Base-by-base conservation (phyloP, 2,888 invertebrate genomes). In the Fragum fragum region DNA sequence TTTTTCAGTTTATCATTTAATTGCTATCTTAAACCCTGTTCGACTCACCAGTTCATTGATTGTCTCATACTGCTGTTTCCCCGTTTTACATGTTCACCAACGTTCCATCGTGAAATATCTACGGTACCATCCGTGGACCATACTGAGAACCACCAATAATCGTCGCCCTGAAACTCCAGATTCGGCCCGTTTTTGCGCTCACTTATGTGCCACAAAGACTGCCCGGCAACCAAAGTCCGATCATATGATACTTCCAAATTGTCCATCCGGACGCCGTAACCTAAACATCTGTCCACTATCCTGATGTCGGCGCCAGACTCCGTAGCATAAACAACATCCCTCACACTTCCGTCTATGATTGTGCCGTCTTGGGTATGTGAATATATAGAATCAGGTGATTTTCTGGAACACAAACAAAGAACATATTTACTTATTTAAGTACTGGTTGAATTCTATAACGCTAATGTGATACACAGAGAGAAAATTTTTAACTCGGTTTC, bases 101-200 rank as follows among this genome's bases (percentile, higher is more conserved):
- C 77, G 63, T 79, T 87, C 87, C 87, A 87, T 36, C 87, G 72
- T 23, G 83, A 79, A n/a, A 87, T 76, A 55, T 87, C 85, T 0
- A 85, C 82, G 57, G 75, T 74, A 36, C 87, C 87, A 55, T 79
- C 79, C 11, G 87, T 87, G 14, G 83, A 83, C 87, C 83, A 83
- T 18, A 85, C 76, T 3, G 85, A 81, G 73, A 85, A 85, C 87
- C 85, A 85, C 85, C 85, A 87, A 32, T 85, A 87, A 55, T 85
- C 83, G 32, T 76, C 80, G 1, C 87, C 70, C 53, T 84, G 84
- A 36, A 81, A 84, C 32, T 81, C 81, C 66, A 85, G 63, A 42
- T 85, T 85, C 1, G 70, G 75, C 6, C 80, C 82, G 36, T 85
- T 83, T 73, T 76, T 80, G 18, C 85, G 75, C 55, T 85, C 85